Conservation (phyloP, 2,113 vertebrate species). For the Steatornis caripensis region DNA sequence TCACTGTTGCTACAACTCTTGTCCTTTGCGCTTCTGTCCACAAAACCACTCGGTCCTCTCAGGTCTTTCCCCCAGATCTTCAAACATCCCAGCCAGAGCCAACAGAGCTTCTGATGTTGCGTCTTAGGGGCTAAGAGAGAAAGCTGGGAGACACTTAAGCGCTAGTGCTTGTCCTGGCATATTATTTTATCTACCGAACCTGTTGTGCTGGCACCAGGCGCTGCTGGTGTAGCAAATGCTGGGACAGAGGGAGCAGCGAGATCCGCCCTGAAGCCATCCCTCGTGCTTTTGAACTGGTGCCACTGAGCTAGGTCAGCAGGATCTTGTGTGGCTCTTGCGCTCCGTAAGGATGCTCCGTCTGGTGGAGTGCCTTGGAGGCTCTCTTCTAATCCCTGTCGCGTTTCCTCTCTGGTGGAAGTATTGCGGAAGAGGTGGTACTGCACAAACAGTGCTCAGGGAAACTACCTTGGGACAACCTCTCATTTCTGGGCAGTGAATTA, state of each 20-base stretch:
- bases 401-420: background rate
- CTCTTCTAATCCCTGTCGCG: background rate
- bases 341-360: fast-evolving
- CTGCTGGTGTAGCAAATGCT: background rate
- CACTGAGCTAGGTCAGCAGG: background rate
- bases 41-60: background rate
- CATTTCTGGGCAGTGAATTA: background rate
- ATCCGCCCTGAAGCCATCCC: background rate
- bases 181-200: background rate
- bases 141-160: background rate
- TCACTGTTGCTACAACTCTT: background rate
- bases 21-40: background rate
- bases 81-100: background rate
- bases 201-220: too few relatives aligned
- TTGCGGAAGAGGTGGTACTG: background rate
- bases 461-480: background rate
- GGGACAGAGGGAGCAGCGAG: background rate
- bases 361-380: background rate
- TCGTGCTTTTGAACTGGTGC: background rate
- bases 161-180: background rate
- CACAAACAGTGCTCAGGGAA: background rate
- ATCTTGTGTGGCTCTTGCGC: background rate
- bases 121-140: background rate
- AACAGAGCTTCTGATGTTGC: background rate
- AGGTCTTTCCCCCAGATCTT: background rate